Conservation (phyloP, 1,140 invertebrate genomes). For the Pygmarrhopalites habei region DNA sequence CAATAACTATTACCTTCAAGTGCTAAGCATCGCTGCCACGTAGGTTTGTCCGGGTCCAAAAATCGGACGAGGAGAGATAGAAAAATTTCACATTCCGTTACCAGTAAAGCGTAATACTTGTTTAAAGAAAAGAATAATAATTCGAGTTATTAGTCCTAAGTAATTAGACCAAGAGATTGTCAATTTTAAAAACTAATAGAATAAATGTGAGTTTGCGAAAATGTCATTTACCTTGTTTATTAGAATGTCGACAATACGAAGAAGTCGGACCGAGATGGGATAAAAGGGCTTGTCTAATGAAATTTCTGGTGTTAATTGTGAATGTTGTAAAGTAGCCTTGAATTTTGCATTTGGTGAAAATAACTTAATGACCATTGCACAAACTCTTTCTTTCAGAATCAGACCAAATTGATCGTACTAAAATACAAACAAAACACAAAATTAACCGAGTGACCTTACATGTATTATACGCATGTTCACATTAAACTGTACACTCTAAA, state of each 20-base stretch:
- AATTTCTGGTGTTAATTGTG: slow-evolving; percentile 34
- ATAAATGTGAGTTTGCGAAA: too few relatives aligned
- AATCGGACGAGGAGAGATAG: slow-evolving; percentile 94
- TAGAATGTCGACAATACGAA: slow-evolving; percentile 85
- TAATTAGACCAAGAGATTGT: too few relatives aligned
- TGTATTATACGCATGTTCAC: not conserved
- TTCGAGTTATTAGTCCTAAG: too few relatives aligned
- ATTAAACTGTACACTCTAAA: too few relatives aligned
- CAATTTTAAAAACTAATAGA: too few relatives aligned
- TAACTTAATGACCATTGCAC: slow-evolving; percentile 92
- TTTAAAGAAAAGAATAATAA: too few relatives aligned
- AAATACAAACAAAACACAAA: slow-evolving; percentile 42
- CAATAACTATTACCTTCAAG: too few relatives aligned
- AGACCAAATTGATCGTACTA: slow-evolving; percentile 91
- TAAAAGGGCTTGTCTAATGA: slow-evolving; percentile 87
- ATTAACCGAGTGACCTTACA: slow-evolving; percentile 11
- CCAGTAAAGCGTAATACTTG: slow-evolving; percentile 88
- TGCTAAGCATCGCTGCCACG: slow-evolving; percentile 90
- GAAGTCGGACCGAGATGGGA: slow-evolving; percentile 88
- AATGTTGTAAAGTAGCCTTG: slow-evolving; percentile 53
- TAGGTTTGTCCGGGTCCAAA: slow-evolving; percentile 88
- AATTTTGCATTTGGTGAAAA: slow-evolving; percentile 96
- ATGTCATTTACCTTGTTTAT: too few relatives aligned
- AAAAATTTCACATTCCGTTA: slow-evolving; percentile 98
- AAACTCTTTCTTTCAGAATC: slow-evolving; percentile 90